Evolutionary conservation across 2,797 vertebrate genomes (phyloP).

Genomic region (Ibycter americanus): DNA sequence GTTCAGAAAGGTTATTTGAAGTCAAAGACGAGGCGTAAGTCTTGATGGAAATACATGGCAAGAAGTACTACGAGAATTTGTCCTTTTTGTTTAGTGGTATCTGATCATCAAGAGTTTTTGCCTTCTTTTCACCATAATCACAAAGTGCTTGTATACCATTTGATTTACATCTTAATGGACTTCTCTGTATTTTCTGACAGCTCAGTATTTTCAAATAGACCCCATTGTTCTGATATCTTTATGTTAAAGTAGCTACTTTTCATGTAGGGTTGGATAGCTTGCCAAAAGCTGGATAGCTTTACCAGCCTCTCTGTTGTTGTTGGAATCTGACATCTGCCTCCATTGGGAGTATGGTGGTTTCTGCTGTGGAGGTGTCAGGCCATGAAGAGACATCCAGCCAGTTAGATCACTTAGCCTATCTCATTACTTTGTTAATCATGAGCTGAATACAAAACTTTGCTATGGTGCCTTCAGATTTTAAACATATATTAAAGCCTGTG

Average conservation of each 20-base stretch:
- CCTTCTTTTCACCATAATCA: neutral
- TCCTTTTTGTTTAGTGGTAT: neutral
- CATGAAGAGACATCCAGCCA: neutral
- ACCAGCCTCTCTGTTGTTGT: neutral
- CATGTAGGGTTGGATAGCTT: neutral
- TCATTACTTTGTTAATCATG: neutral
- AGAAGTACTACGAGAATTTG: neutral
- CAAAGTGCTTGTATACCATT: neutral
- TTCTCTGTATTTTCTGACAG: neutral
- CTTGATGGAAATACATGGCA: neutral
- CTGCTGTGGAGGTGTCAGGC: neutral
- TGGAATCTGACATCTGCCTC: neutral
- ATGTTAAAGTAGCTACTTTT: neutral
- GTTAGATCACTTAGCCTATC: neutral
- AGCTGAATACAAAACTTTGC: neutral
- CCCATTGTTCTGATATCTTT: neutral
- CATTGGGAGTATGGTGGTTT: neutral
- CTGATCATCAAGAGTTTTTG: neutral
- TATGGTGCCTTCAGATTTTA: neutral
- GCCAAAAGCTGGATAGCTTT: neutral
- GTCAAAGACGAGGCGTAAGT: neutral
- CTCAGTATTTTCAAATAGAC: neutral
- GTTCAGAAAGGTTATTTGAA: neutral
- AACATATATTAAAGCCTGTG: neutral
- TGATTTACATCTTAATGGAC: neutral